A percentile compares a stretch with the other conserved stretches of the same genome.
phyloP scores from a whole-genome alignment of 2,797 vertebrate species.

The Thaleichthys pacificus region DNA sequence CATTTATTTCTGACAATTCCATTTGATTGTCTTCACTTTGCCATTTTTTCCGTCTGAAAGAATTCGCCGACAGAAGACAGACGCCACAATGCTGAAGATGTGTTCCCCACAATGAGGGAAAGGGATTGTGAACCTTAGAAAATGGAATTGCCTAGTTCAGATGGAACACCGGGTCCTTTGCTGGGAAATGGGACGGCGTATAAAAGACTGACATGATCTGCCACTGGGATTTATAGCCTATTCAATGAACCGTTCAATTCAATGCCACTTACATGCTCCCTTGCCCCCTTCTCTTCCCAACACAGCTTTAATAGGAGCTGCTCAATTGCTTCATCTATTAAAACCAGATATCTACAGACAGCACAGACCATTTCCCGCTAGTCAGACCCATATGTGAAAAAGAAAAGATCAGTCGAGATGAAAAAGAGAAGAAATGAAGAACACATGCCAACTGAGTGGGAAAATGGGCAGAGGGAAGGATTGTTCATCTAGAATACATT shows the following conservation, averaged over 20 bases:
- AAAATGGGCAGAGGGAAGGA: background rate
- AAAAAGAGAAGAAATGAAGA: background rate
- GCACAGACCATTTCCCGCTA: background rate
- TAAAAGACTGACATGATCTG: slow-evolving; percentile 6
- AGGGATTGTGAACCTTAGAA: background rate
- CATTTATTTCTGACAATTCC: too few species aligned
- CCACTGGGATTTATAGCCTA: slow-evolving; percentile 1
- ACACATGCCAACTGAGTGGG: background rate
- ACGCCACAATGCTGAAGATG: slow-evolving; percentile 1
- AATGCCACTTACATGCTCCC: slow-evolving; percentile 10
- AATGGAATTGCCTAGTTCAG: background rate
- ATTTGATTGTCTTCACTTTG: too few species aligned
- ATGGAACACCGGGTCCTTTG: background rate
- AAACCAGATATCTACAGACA: slow-evolving; percentile 11
- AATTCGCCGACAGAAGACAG: too few species aligned
- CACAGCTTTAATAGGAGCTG: background rate
- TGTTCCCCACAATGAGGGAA: too few species aligned
- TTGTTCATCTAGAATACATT: slow-evolving; percentile 7
- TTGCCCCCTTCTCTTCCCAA: background rate
- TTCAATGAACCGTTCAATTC: slow-evolving; percentile 9
- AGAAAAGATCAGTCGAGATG: background rate
- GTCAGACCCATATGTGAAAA: background rate
- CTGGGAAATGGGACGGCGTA: slow-evolving; percentile 1
- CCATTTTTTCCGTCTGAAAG: too few species aligned
- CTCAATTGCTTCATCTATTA: slow-evolving; percentile 14